phyloP scores from a whole-genome alignment of 2,113 vertebrate genomes.

The Hemibagrus wyckioides region DNA sequence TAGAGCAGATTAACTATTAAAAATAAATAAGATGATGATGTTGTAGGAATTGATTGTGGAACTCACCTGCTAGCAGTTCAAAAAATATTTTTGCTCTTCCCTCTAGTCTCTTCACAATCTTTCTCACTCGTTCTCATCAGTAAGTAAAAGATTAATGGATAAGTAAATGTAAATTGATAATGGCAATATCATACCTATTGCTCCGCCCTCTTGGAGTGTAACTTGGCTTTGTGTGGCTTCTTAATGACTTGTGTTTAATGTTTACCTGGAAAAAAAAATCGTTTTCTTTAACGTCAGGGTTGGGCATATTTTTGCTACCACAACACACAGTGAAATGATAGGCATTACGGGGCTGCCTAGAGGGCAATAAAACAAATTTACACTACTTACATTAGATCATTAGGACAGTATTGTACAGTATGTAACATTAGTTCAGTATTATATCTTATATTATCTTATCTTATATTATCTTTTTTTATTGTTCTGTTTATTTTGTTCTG shows the following conservation, averaged over 20 bases:
- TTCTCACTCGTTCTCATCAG: background rate
- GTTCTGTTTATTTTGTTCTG: background rate
- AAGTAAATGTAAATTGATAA: background rate
- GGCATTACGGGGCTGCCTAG: background rate
- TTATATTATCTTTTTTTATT: no score
- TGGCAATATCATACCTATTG: background rate
- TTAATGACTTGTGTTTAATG: constrained; percentile 5
- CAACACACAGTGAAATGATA: background rate
- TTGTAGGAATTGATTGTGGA: background rate
- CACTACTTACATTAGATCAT: background rate
- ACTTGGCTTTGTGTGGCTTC: background rate
- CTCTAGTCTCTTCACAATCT: no score
- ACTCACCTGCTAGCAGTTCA: background rate
- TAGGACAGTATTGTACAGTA: background rate
- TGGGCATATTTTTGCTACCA: constrained; percentile 2
- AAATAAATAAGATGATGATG: no score
- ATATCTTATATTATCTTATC: background rate
- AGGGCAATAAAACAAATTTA: constrained; percentile 3
- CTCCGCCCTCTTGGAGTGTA: background rate
- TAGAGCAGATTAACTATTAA: no score
- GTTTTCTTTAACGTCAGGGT: background rate
- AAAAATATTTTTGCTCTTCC: background rate
- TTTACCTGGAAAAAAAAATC: background rate
- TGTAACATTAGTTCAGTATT: background rate
- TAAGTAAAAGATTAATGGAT: background rate